Base-by-base conservation (phyloP, 2,113 vertebrate species). In the Danionella cerebrum region DNA sequence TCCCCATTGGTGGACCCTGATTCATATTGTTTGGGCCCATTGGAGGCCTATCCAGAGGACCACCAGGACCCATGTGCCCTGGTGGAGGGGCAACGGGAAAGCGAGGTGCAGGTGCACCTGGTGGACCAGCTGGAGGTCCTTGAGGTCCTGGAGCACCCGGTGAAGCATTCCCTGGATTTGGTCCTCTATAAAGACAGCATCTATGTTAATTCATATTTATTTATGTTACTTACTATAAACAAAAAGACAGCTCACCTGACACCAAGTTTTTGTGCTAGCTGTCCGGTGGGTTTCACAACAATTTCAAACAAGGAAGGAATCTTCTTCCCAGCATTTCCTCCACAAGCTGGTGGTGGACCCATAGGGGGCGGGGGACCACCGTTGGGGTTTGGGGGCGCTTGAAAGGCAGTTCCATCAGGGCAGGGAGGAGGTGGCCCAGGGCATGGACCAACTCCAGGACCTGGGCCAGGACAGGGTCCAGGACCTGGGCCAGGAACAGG, bases 231-330 rank as follows among this genome's bases (percentile, higher is more conserved):
- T 12, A 31, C 2, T 10, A 36, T 4, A 13, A 51, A 74, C 4
- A 45, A 36, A 25, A 39, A 55, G 11, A 44, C 10, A 42, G 33
- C 82, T 76, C 63, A 97, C 94, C 93, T 92, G 22, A 93, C 92
- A 0, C 93, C 92, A 68, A 98, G 84, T 50, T 98, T 98, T 74
- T 98, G 93, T 0, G 94, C 95, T 72, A 98, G 82, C 75, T 98
- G 94, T 47, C 91, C 93, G 0, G 94, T 97, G 6, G 95, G 95
- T 41, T 95, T 89, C 6, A 98, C 95, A 42, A 96, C 94, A 2
- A 98, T 94, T 84, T 97, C 95, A 38, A 98, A 98, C 36, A 98
- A 76, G 0, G 95, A 98, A 0, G 95, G 95, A 51, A 98, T 98
- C 79, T 98, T 98, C 78, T 91, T 91, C 24, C 88, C 86, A 1